These are phyloP conservation scores for Zhuqinia jingwanae DNA, from an alignment of 2,888 invertebrate genomes.

Conservation along the genomic window DNA sequence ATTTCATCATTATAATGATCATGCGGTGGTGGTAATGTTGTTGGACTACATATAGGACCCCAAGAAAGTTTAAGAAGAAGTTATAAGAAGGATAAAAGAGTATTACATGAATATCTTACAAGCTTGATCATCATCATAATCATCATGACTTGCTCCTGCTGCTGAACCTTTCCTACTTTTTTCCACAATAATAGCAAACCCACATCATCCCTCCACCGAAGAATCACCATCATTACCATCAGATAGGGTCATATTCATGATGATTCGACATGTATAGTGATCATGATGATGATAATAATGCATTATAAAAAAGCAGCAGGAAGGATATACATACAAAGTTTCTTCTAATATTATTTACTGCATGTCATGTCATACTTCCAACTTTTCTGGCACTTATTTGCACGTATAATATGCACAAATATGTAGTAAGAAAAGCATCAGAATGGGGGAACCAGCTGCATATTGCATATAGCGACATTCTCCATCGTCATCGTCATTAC, in stretches of 20 bases:
- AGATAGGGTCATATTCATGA: background rate
- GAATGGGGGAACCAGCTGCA: too few relatives aligned
- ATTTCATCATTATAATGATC: background rate
- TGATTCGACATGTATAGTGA: background rate
- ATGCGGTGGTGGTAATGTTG: background rate
- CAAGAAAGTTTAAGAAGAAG: background rate
- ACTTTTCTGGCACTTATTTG: background rate
- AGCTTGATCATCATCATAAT: slow-evolving; percentile 10
- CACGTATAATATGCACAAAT: background rate
- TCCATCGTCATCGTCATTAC: background rate
- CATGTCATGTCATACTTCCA: background rate
- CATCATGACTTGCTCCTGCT: background rate
- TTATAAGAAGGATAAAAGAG: background rate
- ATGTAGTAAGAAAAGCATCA: background rate
- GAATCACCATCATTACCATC: background rate
- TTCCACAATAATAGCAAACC: background rate
- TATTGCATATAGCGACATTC: background rate
- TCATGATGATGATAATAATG: background rate
- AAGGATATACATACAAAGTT: background rate
- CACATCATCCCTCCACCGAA: background rate
- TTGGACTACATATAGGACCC: background rate
- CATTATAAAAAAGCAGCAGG: background rate
- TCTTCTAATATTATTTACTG: background rate
- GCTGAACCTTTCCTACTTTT: slow-evolving; percentile 31
- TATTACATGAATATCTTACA: slow-evolving; percentile 46